Evolutionary conservation across 2,888 invertebrate genomes (phyloP), one percentile per base, ranked within the genome.

Genomic region (Brenthis daphne): DNA sequence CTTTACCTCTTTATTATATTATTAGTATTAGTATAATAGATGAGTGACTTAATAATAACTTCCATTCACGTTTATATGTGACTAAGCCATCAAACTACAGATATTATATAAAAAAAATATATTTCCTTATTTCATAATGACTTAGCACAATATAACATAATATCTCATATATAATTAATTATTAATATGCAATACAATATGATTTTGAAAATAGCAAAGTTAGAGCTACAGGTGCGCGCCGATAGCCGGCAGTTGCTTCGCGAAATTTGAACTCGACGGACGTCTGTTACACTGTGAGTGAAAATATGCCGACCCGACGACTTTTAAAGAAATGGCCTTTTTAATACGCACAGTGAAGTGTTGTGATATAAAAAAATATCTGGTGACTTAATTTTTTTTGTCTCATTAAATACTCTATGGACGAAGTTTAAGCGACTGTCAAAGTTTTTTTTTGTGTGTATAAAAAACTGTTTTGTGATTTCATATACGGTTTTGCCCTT

Each of bases 151-250:
- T 43, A 43, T 11, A 43, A n/a, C 6, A 24, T 33, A 50, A 33
- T 33, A 29, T 58, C 6, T 57, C 4, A 4, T 4, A 48, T 24
- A 60, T 50, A 60, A 11, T 6, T 37, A 37, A 37, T 43, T 43
- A 43, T 43, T 43, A 43, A 43, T 43, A 43, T 43, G 37, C 37
- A 11, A 43, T 60, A 24, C 12, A 33, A 29, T 60, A 33, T 57
- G 24, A 50, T 50, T 60, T 60, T n/a, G 50, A 50, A 60, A 60
- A 60, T 60, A 53, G 53, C 20, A 53, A 53, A 53, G 53, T 53
- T 63, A 3, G 60, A 71, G 73, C 75, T 73, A 77, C 77, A 77
- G 77, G 77, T 77, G 77, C 75, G 75, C 74, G 74, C 68, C 64
- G 63, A 16, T 51, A 61, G 60, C 51, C 67, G 71, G 64, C 75